Base-by-base conservation (phyloP, 2,888 invertebrate genomes). In the Lissonota sp. region DNA sequence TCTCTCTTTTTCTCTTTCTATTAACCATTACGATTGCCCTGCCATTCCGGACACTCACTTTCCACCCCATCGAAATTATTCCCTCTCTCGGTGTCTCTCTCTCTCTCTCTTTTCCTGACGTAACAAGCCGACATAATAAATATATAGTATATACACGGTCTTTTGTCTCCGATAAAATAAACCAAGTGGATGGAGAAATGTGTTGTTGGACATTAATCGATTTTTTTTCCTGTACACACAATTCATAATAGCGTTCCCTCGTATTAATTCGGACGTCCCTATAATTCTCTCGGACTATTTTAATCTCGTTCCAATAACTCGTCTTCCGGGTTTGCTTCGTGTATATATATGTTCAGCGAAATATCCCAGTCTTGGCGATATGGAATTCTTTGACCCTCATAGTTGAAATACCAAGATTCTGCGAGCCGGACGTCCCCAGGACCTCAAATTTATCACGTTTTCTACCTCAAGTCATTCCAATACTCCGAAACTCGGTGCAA, bases 361-460 rank as follows among this genome's bases (percentile, higher is more conserved):
- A 69, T 64, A 72, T 76, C 16, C 8, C 12, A 37, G n/a, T 70
- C 57, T 70, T 57, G 57, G 26, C 26, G 70, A 60, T 77, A 79
- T 73, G 72, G 72, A 78, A 83, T 82, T 75, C 76, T 74, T 40
- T 80, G 79, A 71, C 80, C 78, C 84, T 81, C 82, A 87, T 88
- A 86, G 79, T 83, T 84, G 79, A 85, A 84, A 90, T 90, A 87
- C 88, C 89, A 63, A 84, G 86, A 71, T 64, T 79, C 74, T 26
- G 26, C 85, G 86, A 88, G 86, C 88, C 87, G 86, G 85, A 80
- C 82, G 78, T 84, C 79, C 80, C 66, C 26, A 1, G 26, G 26
- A 51, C 14, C 67, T 63, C 67, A 71, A 79, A 76, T 77, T 73
- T 72, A 69, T 82, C 72, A 64, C 76, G 84, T 82, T 74, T 77